phyloP scores from a whole-genome alignment of 1,140 invertebrate species.

The Catajapyx aquilonaris region DNA sequence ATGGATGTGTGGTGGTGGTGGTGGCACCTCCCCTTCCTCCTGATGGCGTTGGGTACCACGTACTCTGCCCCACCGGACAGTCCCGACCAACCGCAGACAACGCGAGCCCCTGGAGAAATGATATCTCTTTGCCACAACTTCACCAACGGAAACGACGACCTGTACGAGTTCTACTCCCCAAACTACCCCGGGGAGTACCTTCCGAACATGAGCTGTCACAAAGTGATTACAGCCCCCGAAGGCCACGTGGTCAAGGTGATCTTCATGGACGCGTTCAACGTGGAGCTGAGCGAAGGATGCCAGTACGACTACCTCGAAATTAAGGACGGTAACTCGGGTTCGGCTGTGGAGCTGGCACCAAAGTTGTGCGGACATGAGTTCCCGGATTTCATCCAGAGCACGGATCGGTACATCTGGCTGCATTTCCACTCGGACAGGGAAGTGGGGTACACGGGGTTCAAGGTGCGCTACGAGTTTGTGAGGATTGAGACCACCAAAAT shows the following conservation, averaged over 20 bases:
- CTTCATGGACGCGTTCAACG: slow-evolving; percentile 56
- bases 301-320: slow-evolving; percentile 66
- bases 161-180: not conserved
- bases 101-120: not conserved
- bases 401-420: slow-evolving; percentile 57
- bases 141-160: not conserved
- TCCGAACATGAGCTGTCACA: not conserved
- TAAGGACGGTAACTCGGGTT: slow-evolving; percentile 65
- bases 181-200: not conserved
- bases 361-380: slow-evolving; percentile 53
- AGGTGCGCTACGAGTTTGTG: slow-evolving; percentile 39
- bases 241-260: slow-evolving; percentile 54
- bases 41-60: too few species aligned
- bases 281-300: slow-evolving; percentile 52
- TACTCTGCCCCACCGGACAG: too few species aligned
- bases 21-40: too few species aligned
- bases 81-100: not conserved
- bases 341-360: slow-evolving; percentile 39
- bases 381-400: slow-evolving; percentile 52
- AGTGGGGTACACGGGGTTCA: slow-evolving; percentile 63
- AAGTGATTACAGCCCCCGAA: slow-evolving; percentile 37
- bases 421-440: slow-evolving; percentile 64
- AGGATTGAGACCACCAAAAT: slow-evolving; percentile 15
- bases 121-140: not conserved
- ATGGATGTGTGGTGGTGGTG: too few species aligned